A percentile compares a stretch with the other conserved stretches of the same genome.
Conservation (phyloP, 2,113 vertebrate species). For the Neolamprologus toae region DNA sequence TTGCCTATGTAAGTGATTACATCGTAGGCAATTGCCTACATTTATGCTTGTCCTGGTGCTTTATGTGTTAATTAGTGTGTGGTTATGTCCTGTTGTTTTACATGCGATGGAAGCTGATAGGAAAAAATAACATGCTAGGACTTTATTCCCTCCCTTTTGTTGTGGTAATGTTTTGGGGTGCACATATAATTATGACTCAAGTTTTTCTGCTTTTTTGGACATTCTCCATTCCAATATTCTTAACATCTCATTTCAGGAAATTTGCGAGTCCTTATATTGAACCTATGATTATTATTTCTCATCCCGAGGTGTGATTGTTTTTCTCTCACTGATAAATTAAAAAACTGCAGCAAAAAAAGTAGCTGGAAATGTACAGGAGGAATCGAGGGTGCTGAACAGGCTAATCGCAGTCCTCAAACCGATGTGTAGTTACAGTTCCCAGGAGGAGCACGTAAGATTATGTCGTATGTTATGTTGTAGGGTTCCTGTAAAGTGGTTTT, state of each 20-base stretch:
- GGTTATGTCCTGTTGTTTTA: background rate
- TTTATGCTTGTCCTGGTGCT: background rate
- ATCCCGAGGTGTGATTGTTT: background rate
- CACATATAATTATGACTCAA: background rate
- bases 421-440: rapidly evolving
- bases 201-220: background rate
- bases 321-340: background rate
- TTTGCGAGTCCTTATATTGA: background rate
- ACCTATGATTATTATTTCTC: background rate
- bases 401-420: background rate
- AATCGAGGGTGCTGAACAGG: background rate
- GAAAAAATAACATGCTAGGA: background rate
- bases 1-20: background rate
- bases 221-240: background rate
- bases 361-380: background rate
- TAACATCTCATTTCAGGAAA: background rate
- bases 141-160: background rate
- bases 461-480: background rate
- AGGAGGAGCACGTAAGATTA: background rate
- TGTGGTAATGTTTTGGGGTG: background rate
- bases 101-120: background rate
- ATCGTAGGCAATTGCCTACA: background rate
- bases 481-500: background rate
- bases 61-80: background rate
- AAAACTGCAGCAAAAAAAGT: background rate